phyloP scores from a whole-genome alignment of 2,113 vertebrate genomes.

The Albula glossodonta region DNA sequence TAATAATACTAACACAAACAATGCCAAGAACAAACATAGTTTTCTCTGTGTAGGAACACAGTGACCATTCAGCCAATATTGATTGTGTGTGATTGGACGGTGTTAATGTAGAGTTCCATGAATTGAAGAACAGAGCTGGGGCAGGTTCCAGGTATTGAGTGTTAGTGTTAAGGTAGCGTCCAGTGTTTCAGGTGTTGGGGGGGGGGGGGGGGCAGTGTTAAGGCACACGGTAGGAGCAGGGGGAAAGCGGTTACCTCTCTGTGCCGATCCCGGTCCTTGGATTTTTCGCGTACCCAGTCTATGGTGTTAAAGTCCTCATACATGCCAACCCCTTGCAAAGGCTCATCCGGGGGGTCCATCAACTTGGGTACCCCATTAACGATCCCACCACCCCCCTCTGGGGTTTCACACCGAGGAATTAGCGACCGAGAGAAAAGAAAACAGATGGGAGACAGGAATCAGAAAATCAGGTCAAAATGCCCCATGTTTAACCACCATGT shows the following conservation, averaged over 20 bases:
- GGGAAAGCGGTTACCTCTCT: slow-evolving; percentile 70
- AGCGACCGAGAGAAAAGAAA: background rate
- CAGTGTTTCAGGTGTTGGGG: background rate
- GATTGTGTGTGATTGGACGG: background rate
- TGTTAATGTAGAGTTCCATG: background rate
- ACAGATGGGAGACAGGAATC: background rate
- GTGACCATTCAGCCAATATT: too few relatives aligned
- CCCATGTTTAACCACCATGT: background rate
- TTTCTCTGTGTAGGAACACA: too few relatives aligned
- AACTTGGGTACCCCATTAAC: slow-evolving; percentile 67
- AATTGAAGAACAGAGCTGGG: background rate
- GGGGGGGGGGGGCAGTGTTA: too few relatives aligned
- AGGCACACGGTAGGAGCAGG: too few relatives aligned
- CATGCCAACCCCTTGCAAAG: slow-evolving; percentile 82
- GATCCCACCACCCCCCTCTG: slow-evolving; percentile 67
- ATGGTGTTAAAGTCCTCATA: slow-evolving; percentile 89
- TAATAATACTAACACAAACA: background rate
- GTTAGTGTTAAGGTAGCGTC: background rate
- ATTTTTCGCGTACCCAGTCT: slow-evolving; percentile 88
- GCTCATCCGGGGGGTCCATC: slow-evolving; percentile 84
- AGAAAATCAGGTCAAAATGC: background rate
- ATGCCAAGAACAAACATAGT: too few relatives aligned
- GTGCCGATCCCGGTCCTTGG: slow-evolving; percentile 83
- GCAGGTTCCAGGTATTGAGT: background rate
- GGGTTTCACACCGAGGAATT: slow-evolving; percentile 62